phyloP scores from a whole-genome alignment of 1,140 invertebrate species.

The Zophobas morio region DNA sequence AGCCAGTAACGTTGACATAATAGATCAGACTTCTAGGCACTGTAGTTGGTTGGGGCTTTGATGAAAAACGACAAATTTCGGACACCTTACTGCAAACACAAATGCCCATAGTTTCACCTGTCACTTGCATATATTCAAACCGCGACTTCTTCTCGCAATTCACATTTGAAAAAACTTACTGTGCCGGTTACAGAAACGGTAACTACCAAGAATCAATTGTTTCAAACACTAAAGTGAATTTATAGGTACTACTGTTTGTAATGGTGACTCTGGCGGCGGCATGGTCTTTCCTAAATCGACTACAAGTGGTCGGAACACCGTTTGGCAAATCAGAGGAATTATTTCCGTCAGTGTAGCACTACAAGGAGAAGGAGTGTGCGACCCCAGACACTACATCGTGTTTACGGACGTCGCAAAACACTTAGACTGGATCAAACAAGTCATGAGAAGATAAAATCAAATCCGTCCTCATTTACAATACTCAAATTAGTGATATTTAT shows the following conservation, averaged over 20 bases:
- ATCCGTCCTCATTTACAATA: constrained; percentile 2
- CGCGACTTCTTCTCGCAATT: constrained; percentile 69
- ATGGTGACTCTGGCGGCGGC: constrained; percentile 77
- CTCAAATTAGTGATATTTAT: constrained; percentile 31
- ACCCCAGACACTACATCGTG: constrained; percentile 70
- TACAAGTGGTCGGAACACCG: constrained; percentile 64
- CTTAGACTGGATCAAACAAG: constrained; percentile 46
- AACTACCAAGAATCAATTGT: no score
- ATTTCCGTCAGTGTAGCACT: constrained; percentile 70
- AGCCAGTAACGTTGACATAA: no score
- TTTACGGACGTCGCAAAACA: constrained; percentile 72
- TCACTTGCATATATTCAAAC: constrained; percentile 69
- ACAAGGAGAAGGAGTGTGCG: constrained; percentile 67
- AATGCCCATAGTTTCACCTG: constrained; percentile 69
- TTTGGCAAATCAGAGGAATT: constrained; percentile 72
- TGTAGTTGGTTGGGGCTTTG: constrained; percentile 70
- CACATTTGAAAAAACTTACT: constrained; percentile 68
- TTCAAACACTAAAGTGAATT: no score
- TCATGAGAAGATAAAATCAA: constrained; percentile 26
- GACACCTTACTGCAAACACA: constrained; percentile 67
- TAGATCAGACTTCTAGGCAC: no score
- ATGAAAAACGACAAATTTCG: constrained; percentile 67
- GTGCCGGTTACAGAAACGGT: constrained; percentile 69
- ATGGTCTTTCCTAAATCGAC: constrained; percentile 70
- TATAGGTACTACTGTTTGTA: constrained; percentile 73